These are phyloP conservation scores for Subacronicta megacephala DNA, from an alignment of 2,888 invertebrate species.

Conservation along the genomic window DNA sequence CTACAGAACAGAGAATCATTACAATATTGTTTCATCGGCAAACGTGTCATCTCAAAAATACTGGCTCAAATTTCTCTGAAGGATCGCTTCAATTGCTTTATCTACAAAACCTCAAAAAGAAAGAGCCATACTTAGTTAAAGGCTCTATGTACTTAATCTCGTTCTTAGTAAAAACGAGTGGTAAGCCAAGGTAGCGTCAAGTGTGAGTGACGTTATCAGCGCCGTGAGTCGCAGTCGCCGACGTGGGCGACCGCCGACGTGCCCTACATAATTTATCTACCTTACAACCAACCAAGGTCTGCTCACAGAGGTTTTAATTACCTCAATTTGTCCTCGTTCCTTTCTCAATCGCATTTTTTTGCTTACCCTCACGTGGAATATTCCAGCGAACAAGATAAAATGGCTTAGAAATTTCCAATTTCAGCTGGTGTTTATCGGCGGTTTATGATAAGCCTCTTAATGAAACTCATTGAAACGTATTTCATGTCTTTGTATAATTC, in stretches of 20 bases:
- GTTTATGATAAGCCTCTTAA: conserved; percentile 46
- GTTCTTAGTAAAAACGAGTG: conserved; percentile 66
- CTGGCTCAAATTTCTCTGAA: conserved; percentile 39
- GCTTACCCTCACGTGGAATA: conserved; percentile 32
- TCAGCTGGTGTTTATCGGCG: conserved; percentile 40
- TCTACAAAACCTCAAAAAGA: conserved; percentile 50
- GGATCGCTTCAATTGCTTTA: conserved; percentile 51
- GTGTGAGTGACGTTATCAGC: conserved; percentile 83
- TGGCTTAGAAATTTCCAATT: conserved; percentile 40
- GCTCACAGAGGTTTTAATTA: conserved; percentile 78
- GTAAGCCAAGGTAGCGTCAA: conserved; percentile 71
- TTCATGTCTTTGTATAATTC: conserved; percentile 25
- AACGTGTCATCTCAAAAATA: conserved; percentile 45
- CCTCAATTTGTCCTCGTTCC: conserved; percentile 62
- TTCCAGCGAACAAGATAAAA: conserved; percentile 37
- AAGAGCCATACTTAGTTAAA: conserved; percentile 59
- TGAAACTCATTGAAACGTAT: conserved; percentile 43
- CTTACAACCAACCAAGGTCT: conserved; percentile 63
- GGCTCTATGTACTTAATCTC: conserved; percentile 71
- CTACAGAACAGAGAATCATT: conserved; percentile 3
- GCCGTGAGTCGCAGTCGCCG: conserved; percentile 65
- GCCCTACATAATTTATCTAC: conserved; percentile 74
- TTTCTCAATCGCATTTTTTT: conserved; percentile 43
- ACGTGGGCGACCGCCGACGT: conserved; percentile 59
- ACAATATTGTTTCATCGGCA: conserved; percentile 31